Percentiles rank a stretch among this genome's conserved stretches.
These are phyloP conservation scores for Philopotamus ludificatus DNA, from an alignment of 1,140 invertebrate species.

Conservation along the genomic window DNA sequence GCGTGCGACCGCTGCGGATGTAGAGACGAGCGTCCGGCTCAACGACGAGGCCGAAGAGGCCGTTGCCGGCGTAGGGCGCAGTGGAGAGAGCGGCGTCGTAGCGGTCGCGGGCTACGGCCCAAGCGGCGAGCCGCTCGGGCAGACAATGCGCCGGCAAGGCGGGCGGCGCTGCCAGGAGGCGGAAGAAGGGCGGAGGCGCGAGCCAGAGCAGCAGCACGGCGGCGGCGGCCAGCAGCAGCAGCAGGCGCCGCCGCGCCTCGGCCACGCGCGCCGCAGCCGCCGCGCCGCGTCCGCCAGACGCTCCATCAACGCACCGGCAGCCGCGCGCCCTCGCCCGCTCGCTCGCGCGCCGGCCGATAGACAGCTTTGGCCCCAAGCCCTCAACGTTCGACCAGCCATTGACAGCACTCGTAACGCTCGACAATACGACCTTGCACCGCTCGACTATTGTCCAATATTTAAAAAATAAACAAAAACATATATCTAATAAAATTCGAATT, in stretches of 20 bases:
- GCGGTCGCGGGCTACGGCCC: neutral
- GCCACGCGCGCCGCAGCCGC: neutral
- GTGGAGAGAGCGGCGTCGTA: neutral
- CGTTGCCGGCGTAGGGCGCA: constrained; percentile 76
- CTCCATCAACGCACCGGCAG: constrained; percentile 2
- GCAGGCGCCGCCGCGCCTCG: neutral
- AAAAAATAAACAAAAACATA: too few species aligned
- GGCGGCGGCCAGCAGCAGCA: neutral
- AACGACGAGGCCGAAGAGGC: constrained; percentile 67
- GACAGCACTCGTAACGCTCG: too few species aligned
- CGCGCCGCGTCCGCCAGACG: neutral
- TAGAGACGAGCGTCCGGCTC: constrained; percentile 65
- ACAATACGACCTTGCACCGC: too few species aligned
- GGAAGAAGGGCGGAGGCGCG: neutral
- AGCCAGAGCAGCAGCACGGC: constrained; percentile 7
- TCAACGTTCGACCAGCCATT: too few species aligned
- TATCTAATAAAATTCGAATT: too few species aligned
- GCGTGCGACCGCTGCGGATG: constrained; percentile 68
- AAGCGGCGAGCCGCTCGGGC: neutral
- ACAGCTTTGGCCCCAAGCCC: too few species aligned
- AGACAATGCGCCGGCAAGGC: neutral
- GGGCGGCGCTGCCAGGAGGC: neutral
- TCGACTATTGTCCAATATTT: too few species aligned
- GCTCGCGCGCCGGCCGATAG: too few species aligned
- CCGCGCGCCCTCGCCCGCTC: neutral